Evolutionary conservation across 2,888 invertebrate genomes (phyloP).

Genomic region (Digitonthophagus gazella): DNA sequence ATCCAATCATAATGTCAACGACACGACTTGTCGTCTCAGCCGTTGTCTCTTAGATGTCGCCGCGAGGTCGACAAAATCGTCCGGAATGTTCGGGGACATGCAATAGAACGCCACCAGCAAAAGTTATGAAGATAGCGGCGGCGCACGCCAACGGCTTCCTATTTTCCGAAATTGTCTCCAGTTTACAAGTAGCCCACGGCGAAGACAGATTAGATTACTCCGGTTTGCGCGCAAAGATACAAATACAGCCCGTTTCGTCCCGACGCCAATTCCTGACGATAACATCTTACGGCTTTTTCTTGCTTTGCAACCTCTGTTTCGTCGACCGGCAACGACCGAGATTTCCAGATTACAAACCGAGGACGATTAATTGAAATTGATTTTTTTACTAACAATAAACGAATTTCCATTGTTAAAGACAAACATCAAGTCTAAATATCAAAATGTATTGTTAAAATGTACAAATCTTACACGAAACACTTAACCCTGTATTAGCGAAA

Average conservation of each 20-base stretch:
- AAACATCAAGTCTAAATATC: not conserved
- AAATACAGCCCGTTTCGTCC: not conserved
- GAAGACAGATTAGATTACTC: slow-evolving; percentile 16
- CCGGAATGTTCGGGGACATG: slow-evolving; percentile 6
- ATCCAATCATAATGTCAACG: not conserved
- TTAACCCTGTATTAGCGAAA: not conserved
- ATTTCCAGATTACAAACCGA: not conserved
- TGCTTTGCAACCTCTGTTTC: not conserved
- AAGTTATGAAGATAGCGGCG: slow-evolving; percentile 16
- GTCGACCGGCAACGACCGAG: not conserved
- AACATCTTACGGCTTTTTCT: not conserved
- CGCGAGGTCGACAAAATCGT: not conserved
- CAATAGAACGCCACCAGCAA: slow-evolving; percentile 6
- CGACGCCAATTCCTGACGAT: not conserved
- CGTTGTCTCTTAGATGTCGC: not conserved
- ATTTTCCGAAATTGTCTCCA: slow-evolving; percentile 13
- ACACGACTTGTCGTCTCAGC: no score
- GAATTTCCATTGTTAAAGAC: not conserved
- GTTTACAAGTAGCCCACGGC: slow-evolving; percentile 16
- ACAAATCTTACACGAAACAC: not conserved
- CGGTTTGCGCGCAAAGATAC: not conserved
- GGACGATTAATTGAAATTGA: not conserved
- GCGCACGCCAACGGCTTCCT: slow-evolving; percentile 12
- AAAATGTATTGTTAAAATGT: not conserved
- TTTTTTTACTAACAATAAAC: not conserved